These are phyloP conservation scores for Marmota flaviventris DNA, from an alignment of 2,113 vertebrate species.

Conservation along the genomic window DNA sequence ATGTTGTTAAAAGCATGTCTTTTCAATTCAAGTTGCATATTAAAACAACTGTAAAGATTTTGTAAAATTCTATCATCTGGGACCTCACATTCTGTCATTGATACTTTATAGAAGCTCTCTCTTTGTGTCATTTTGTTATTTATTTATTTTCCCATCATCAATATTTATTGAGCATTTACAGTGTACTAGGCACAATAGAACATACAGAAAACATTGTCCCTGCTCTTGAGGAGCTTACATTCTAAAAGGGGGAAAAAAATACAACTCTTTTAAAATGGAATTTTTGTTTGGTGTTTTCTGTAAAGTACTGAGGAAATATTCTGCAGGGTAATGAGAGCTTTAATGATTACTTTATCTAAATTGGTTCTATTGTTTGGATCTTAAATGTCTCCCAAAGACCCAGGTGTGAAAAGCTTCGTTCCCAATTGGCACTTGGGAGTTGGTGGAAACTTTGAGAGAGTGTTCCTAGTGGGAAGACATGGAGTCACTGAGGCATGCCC, in stretches of 20 bases:
- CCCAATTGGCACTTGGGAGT: background rate
- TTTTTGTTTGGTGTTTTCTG: too few relatives aligned
- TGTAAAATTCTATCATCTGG: background rate
- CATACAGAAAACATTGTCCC: too few relatives aligned
- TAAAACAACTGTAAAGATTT: background rate
- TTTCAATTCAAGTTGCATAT: background rate
- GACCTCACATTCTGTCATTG: background rate
- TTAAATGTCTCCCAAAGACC: too few relatives aligned
- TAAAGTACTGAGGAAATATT: too few relatives aligned
- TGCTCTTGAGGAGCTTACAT: too few relatives aligned
- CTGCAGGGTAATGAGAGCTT: background rate
- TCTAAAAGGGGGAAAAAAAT: too few relatives aligned
- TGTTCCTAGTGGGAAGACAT: too few relatives aligned
- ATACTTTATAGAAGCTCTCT: slow-evolving; percentile 1
- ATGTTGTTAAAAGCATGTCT: background rate
- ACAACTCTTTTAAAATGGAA: too few relatives aligned
- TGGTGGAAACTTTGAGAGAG: background rate
- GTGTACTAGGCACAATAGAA: too few relatives aligned
- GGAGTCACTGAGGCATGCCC: background rate
- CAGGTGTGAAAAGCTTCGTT: background rate
- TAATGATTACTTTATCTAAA: background rate
- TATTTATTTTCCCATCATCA: too few relatives aligned
- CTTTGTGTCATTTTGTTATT: background rate
- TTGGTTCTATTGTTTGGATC: background rate
- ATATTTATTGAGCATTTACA: too few relatives aligned